A percentile compares a stretch with the other conserved stretches of the same genome.
phyloP scores from a whole-genome alignment of 2,113 vertebrate genomes.

The Nesogale talazaci region DNA sequence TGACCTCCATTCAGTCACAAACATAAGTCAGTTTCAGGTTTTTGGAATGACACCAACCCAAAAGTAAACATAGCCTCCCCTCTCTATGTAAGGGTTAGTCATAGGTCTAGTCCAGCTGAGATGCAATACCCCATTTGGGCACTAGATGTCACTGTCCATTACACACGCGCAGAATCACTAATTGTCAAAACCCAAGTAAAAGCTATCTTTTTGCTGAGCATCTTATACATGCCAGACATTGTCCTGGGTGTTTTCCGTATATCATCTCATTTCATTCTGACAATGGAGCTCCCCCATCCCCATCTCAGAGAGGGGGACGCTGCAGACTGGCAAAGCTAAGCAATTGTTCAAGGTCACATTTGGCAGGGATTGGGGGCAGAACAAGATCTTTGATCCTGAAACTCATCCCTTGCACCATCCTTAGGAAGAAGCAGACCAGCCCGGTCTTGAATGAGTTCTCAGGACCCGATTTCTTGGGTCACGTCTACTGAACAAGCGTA shows the following conservation, averaged over 20 bases:
- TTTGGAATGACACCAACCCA: background rate
- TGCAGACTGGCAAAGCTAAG: background rate
- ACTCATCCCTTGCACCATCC: background rate
- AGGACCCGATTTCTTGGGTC: background rate
- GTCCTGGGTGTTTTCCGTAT: background rate
- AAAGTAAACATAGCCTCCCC: background rate
- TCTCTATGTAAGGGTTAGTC: too few relatives aligned
- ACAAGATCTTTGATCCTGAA: slow-evolving; percentile 8
- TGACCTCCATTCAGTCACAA: background rate
- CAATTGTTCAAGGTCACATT: background rate
- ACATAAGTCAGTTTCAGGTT: background rate
- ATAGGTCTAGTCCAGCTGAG: slow-evolving; percentile 32
- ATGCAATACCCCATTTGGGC: background rate
- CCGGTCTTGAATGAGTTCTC: background rate
- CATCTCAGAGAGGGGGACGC: background rate
- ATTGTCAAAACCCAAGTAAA: background rate
- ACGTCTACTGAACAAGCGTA: background rate
- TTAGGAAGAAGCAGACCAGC: background rate
- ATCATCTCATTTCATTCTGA: background rate
- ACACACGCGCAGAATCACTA: background rate
- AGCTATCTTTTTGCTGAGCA: background rate
- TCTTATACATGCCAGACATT: background rate
- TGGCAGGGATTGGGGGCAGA: background rate
- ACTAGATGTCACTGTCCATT: slow-evolving; percentile 3
- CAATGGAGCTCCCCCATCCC: background rate